Conservation (phyloP, 1,140 invertebrate genomes). For the Hestina assimilis region DNA sequence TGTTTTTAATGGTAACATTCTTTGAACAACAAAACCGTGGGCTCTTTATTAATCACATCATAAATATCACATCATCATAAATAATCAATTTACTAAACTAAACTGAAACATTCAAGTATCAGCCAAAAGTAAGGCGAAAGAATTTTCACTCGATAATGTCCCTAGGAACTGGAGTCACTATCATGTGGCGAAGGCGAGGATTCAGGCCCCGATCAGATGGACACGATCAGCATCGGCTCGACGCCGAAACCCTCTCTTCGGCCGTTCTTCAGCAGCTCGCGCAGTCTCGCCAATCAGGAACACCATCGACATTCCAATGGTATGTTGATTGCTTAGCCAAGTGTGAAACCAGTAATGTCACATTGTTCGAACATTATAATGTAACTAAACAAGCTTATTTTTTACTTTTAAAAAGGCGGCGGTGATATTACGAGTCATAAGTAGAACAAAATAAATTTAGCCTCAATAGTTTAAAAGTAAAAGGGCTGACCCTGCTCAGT, state of each 20-base stretch:
- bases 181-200: slow-evolving; percentile 89
- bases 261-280: slow-evolving; percentile 95
- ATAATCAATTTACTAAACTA: background rate
- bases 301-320: slow-evolving; percentile 71
- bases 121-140: background rate
- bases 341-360: no score
- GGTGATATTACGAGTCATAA: no score
- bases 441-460: no score
- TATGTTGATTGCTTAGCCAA: slow-evolving; percentile 24
- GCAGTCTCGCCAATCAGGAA: slow-evolving; percentile 82
- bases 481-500: no score
- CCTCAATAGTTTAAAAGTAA: no score
- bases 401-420: background rate
- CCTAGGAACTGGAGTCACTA: slow-evolving; percentile 92
- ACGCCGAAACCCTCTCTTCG: slow-evolving; percentile 96
- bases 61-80: no score
- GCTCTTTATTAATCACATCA: no score
- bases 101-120: no score
- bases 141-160: background rate
- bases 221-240: slow-evolving; percentile 97
- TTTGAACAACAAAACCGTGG: no score
- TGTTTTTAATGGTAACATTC: no score
- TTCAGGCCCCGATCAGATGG: slow-evolving; percentile 93
- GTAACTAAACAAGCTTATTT: background rate
- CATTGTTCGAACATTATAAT: no score